A percentile compares a stretch with the other conserved stretches of the same genome.
Evolutionary conservation across 1,140 invertebrate genomes (phyloP).

Genomic region (Calliphora vicina): DNA sequence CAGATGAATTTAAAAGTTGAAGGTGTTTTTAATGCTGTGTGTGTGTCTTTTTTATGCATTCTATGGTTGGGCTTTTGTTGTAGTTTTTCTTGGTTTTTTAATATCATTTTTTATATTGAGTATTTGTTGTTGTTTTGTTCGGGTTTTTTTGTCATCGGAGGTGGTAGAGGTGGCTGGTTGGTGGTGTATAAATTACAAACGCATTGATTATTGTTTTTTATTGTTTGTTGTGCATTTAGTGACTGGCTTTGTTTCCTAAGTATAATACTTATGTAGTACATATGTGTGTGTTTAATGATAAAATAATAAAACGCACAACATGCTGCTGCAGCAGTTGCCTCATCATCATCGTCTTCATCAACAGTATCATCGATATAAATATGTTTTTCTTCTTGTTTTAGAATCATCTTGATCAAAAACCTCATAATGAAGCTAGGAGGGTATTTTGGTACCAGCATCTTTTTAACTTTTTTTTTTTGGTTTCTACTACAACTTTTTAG

Average conservation of each 20-base stretch:
- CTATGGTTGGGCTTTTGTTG: neutral
- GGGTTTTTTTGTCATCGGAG: neutral
- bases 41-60: neutral
- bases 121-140: no score
- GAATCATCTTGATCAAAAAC: no score
- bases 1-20: neutral
- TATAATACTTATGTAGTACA: neutral
- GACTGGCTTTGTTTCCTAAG: neutral
- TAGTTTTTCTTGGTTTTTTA: neutral
- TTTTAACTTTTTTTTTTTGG: neutral
- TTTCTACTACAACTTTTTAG: neutral
- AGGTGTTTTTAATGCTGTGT: neutral
- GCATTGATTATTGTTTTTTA: slow-evolving; percentile 22
- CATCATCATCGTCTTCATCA: slow-evolving; percentile 38
- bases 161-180: neutral
- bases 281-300: slow-evolving; percentile 14
- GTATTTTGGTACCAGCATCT: slow-evolving; percentile 20
- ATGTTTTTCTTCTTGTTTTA: neutral
- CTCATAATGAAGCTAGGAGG: neutral
- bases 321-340: slow-evolving; percentile 58
- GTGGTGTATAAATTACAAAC: slow-evolving; percentile 30
- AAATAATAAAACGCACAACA: slow-evolving; percentile 60
- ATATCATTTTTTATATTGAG: neutral
- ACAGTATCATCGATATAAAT: neutral
- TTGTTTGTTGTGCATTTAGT: neutral